Evolutionary conservation across 2,888 invertebrate genomes (phyloP), one percentile per base, ranked within the genome.

Genomic region (Pilophorus perplexus): DNA sequence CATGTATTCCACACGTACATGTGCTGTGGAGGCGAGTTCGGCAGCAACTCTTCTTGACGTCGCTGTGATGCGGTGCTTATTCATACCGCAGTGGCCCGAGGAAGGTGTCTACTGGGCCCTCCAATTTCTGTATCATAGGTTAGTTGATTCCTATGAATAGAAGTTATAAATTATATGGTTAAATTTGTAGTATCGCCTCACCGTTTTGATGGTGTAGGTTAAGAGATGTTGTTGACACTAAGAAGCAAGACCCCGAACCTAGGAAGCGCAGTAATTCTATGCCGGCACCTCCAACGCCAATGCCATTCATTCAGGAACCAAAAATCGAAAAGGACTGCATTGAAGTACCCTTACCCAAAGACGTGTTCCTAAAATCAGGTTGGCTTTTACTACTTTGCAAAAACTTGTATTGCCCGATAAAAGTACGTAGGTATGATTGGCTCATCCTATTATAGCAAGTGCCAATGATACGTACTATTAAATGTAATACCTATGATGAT

Each of bases 61-160:
- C 0, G 94, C 96, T 2, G 96, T 98, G 0, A 78, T 99, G 64
- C 83, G 98, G 59, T 97, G 98, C 76, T 82, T 99, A 12, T 96
- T 99, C 76, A 90, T 96, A 68, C 85, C 93, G 0, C 94, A 96
- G 75, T 99, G 99, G 99, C 89, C 93, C 75, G 97, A 98, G 76
- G 97, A 98, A 76, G 99, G 99, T 0, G 89, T 98, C 10, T 93
- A 90, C 77, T 99, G 99, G 99, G 95, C 94, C 12, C 79, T 98
- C 27, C 90, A 93, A 76, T 97, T 89, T 78, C 80, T 93, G 70
- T 90, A 90, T 74, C 91, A 93, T 75, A 85, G 93, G 93, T 91
- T 25, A n/a, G 8, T 33, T 33, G 33, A 33, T 33, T 33, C 6
- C 12, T 33, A 33, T 10, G n/a, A n/a, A n/a, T n/a, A n/a, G n/a